Conservation (phyloP, 2,797 vertebrate species). For the Alectoris magna region DNA sequence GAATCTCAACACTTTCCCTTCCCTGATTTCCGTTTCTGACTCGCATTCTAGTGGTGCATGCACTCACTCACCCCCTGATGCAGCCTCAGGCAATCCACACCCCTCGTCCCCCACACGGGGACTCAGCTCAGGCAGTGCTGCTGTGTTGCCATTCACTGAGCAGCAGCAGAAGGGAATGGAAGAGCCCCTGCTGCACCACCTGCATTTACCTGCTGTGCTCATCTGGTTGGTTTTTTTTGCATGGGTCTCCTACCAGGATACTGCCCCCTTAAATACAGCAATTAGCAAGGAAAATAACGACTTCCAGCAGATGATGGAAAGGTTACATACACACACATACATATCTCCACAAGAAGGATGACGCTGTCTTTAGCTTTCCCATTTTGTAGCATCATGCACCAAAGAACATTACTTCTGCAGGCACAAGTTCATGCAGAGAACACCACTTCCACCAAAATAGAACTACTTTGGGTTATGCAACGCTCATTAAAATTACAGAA, state of each 20-base stretch:
- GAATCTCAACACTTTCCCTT: background rate
- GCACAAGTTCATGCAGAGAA: constrained; percentile 67
- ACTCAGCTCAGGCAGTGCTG: rapidly evolving
- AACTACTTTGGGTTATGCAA: constrained; percentile 55
- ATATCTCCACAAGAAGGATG: background rate
- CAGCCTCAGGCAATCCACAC: background rate
- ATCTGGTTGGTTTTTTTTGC: background rate
- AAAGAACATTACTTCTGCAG: constrained; percentile 38
- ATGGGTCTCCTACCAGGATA: background rate
- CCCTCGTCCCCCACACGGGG: background rate
- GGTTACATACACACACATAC: background rate
- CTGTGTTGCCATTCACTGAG: rapidly evolving
- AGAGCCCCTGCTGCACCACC: background rate
- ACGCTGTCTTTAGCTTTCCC: background rate
- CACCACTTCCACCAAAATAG: constrained; percentile 56
- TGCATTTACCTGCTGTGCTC: background rate
- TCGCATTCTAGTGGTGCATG: rapidly evolving
- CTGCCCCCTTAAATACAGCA: background rate
- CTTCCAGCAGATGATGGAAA: background rate
- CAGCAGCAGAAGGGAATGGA: background rate
- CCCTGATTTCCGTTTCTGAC: rapidly evolving
- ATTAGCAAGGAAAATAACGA: background rate
- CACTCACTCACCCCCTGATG: background rate
- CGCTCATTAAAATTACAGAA: constrained; percentile 49
- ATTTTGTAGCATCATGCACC: constrained; percentile 55